A percentile compares a stretch with the other conserved stretches of the same genome.
These are phyloP conservation scores for Exephanes ischioxanthus DNA, from an alignment of 2,888 invertebrate genomes.

Conservation along the genomic window DNA sequence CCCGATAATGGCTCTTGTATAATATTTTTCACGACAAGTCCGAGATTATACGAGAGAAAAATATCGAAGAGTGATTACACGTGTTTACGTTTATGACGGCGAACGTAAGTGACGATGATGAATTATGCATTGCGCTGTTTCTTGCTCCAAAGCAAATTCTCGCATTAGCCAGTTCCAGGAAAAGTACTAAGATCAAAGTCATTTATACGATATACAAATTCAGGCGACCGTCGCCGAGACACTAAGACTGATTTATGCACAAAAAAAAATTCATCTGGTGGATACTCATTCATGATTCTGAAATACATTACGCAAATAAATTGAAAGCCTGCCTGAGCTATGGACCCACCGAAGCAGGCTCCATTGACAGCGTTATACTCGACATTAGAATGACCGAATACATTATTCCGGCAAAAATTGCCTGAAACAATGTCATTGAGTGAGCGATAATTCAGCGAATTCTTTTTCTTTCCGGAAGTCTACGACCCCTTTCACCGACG, in stretches of 20 bases:
- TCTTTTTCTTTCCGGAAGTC: slow-evolving; percentile 4
- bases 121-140: background rate
- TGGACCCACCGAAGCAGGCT: background rate
- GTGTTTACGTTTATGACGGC: background rate
- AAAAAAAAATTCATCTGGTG: background rate
- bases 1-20: background rate
- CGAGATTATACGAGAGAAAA: background rate
- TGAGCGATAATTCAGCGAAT: slow-evolving; percentile 23
- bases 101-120: background rate
- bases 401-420: background rate
- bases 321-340: background rate
- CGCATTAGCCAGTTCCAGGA: background rate
- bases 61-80: background rate
- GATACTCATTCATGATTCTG: background rate
- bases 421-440: background rate
- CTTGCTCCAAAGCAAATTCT: background rate
- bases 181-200: background rate
- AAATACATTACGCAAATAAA: slow-evolving; percentile 1
- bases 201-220: background rate
- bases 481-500: background rate
- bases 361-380: background rate
- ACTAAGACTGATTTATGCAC: background rate
- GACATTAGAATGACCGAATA: background rate
- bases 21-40: background rate
- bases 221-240: background rate